A percentile compares a stretch with the other conserved stretches of the same genome.
Conservation (phyloP, 2,797 vertebrate species). For the Merluccius polli region DNA sequence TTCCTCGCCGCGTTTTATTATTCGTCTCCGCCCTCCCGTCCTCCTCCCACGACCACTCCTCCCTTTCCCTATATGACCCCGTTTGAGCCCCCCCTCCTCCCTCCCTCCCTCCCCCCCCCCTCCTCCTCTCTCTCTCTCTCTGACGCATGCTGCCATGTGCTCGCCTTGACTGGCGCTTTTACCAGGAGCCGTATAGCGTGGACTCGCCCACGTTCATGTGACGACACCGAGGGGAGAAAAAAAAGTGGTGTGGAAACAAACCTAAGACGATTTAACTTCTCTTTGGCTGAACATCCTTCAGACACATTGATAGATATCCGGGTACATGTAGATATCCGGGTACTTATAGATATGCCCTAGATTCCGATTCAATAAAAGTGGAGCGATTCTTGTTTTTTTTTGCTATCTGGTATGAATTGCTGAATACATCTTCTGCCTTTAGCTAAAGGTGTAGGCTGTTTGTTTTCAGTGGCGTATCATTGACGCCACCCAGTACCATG, state of each 20-base stretch:
- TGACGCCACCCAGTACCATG: neutral
- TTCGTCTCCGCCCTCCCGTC: neutral
- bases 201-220: no score
- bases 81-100: neutral
- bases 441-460: neutral
- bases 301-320: neutral
- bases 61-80: neutral
- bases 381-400: neutral
- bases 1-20: neutral
- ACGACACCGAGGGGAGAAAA: no score
- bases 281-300: no score
- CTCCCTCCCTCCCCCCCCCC: neutral
- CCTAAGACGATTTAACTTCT: no score
- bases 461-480: neutral
- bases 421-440: neutral
- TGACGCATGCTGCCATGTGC: neutral
- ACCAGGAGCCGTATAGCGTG: no score
- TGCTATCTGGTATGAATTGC: neutral
- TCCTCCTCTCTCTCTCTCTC: neutral
- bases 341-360: neutral
- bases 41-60: slow-evolving; percentile 1
- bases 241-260: no score
- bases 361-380: neutral
- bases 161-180: neutral
- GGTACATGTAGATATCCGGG: neutral